Percentiles rank a stretch among this genome's conserved stretches.
phyloP scores from a whole-genome alignment of 2,797 vertebrate genomes.

The Rhyacichthys aspro region DNA sequence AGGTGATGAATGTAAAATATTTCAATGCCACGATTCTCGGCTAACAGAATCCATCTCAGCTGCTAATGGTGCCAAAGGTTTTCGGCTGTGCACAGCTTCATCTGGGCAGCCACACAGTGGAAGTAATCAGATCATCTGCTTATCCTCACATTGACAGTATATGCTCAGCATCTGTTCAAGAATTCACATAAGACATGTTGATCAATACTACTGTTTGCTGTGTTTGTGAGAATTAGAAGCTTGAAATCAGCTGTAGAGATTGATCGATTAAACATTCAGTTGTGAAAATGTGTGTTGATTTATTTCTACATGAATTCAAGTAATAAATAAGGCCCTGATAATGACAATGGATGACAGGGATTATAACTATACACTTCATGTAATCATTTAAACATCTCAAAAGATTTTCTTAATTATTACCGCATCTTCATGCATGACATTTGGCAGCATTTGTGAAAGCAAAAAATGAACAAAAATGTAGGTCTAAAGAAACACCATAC shows the following conservation, averaged over 20 bases:
- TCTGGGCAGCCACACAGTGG: conserved; percentile 30
- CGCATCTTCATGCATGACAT: too few relatives aligned
- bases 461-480: too few relatives aligned
- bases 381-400: too few relatives aligned
- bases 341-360: too few relatives aligned
- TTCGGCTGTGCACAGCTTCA: conserved; percentile 23
- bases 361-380: too few relatives aligned
- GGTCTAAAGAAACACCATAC: too few relatives aligned
- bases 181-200: conserved; percentile 27
- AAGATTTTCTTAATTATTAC: too few relatives aligned
- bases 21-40: conserved; percentile 27
- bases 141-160: conserved; percentile 32
- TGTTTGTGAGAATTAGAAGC: conserved; percentile 26
- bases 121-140: conserved; percentile 49
- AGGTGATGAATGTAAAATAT: conserved; percentile 43
- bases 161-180: conserved; percentile 22
- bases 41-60: conserved; percentile 15
- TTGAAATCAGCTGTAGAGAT: conserved; percentile 13
- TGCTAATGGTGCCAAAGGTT: conserved; percentile 52
- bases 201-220: conserved; percentile 40
- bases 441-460: too few relatives aligned
- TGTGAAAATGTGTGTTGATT: conserved; percentile 27
- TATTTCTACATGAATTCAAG: too few relatives aligned
- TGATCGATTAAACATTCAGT: conserved; percentile 13
- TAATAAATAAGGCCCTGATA: too few relatives aligned